phyloP scores from a whole-genome alignment of 2,888 invertebrate genomes.

The Apoderus coryli region DNA sequence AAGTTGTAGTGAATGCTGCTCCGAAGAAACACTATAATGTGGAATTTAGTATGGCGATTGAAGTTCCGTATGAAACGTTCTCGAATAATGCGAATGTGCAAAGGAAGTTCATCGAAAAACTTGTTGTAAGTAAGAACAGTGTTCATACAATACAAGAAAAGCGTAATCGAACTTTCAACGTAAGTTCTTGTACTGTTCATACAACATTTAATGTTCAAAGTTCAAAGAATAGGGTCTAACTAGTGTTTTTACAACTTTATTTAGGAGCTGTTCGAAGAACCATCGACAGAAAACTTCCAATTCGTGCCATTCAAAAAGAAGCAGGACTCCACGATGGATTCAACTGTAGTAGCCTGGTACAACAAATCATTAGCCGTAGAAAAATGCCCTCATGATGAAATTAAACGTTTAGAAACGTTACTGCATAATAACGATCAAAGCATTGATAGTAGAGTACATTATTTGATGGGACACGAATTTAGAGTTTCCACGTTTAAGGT shows the following conservation, averaged over 20 bases:
- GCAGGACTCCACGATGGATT: conserved; percentile 32
- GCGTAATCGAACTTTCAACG: no score
- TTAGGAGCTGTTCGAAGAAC: conserved; percentile 61
- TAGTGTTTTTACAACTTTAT: conserved; percentile 13
- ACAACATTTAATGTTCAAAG: no score
- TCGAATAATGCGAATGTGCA: conserved; percentile 56
- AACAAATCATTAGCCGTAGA: conserved; percentile 64
- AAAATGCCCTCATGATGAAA: conserved; percentile 64
- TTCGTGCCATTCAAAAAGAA: conserved; percentile 52
- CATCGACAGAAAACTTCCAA: conserved; percentile 55
- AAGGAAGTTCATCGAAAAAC: conserved; percentile 65
- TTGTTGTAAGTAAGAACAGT: conserved; percentile 35
- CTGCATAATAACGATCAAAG: conserved; percentile 41
- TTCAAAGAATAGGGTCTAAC: no score
- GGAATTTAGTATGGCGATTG: conserved; percentile 69
- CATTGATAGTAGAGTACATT: conserved; percentile 43
- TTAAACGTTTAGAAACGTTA: conserved; percentile 54
- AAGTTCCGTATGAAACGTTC: conserved; percentile 47
- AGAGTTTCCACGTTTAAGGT: conserved; percentile 50
- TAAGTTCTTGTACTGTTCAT: no score
- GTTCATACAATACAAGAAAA: no score
- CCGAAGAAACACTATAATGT: conserved; percentile 52
- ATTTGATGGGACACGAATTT: conserved; percentile 56
- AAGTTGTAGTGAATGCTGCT: conserved; percentile 56
- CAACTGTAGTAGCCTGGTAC: conserved; percentile 61